Conservation (phyloP, 2,888 invertebrate species). For the Galerucella calmariensis region DNA sequence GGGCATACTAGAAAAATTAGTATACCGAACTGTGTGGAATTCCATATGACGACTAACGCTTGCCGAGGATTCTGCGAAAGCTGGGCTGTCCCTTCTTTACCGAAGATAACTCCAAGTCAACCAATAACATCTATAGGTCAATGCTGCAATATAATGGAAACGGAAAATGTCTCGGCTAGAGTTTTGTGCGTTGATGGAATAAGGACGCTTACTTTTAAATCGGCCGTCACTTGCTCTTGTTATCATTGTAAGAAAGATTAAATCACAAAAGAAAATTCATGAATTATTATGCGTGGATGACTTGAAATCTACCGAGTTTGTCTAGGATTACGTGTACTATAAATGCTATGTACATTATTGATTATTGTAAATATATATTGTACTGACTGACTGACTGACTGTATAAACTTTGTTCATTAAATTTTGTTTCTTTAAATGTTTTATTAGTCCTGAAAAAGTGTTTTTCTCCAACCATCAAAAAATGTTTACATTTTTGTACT, state of each 20-base stretch:
- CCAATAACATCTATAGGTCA: slow-evolving; percentile 78
- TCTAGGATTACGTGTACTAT: slow-evolving; percentile 30
- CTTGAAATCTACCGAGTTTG: slow-evolving; percentile 3
- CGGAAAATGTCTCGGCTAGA: slow-evolving; percentile 82
- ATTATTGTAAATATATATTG: slow-evolving; percentile 48
- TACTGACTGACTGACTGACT: slow-evolving; percentile 60
- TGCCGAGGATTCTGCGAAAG: slow-evolving; percentile 90
- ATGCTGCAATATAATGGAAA: slow-evolving; percentile 91
- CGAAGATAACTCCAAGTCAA: slow-evolving; percentile 66
- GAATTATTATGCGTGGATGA: background rate
- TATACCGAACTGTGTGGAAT: slow-evolving; percentile 87
- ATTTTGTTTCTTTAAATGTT: slow-evolving; percentile 41
- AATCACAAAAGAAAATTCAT: slow-evolving; percentile 31
- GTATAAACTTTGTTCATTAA: slow-evolving; percentile 46
- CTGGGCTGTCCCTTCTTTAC: slow-evolving; percentile 82
- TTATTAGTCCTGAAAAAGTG: background rate
- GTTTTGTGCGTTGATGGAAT: slow-evolving; percentile 84
- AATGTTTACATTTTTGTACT: too few species aligned
- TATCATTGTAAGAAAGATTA: slow-evolving; percentile 87
- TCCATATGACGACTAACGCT: slow-evolving; percentile 86
- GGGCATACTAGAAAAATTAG: slow-evolving; percentile 84
- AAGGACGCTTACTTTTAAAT: slow-evolving; percentile 82
- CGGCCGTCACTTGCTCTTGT: slow-evolving; percentile 84
- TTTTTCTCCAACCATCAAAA: too few species aligned
- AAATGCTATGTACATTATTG: slow-evolving; percentile 46